Base-by-base conservation (phyloP, 2,888 invertebrate species). In the Pristionchus arcanus region DNA sequence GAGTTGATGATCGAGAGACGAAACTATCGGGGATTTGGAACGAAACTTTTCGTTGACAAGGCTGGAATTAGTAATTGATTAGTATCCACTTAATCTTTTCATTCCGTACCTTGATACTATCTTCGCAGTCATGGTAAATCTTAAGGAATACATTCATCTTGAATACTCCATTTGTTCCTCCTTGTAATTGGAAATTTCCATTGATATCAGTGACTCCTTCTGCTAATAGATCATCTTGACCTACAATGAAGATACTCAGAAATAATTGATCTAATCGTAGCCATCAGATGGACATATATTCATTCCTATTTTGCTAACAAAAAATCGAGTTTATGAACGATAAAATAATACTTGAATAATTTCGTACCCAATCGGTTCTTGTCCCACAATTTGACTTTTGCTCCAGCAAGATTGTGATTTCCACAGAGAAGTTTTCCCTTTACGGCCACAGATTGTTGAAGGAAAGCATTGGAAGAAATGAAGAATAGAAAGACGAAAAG, bases 71-170 rank as follows among this genome's bases (percentile, higher is more conserved):
- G 1, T 84, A 4, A 25, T 16, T 59, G 0, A 15, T 21, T 34
- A 21, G 16, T 19, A 2, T 53, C 53, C 2, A 37, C 3, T 15
- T 34, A 19, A 7, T 55, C 21, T n/a, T 49, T 11, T 84, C 59
- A 31, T 9, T 59, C 13, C 87, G 34, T 42, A 91, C 91, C 63
- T 77, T 55, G 68, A 91, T 63, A 9, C 90, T 91, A 59, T 92
- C 92, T 63, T 92, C 91, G 34, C 92, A 92, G 63, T 92, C 92
- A 86, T 92, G 92, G 59, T 92, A 92, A 42, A 92, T 91, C 89
- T 92, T 91, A 21, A 92, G 55, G 2, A 88, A 90, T 37, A 91
- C 91, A 66, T 91, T 90, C 77, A 92, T 90, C 5, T 42, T 77
- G 34, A 89, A 83, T 28, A 74, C 71, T 84, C 91, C 90, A 34